Conservation (phyloP, 2,113 vertebrate species). For the human (Homo sapiens) region DNA sequence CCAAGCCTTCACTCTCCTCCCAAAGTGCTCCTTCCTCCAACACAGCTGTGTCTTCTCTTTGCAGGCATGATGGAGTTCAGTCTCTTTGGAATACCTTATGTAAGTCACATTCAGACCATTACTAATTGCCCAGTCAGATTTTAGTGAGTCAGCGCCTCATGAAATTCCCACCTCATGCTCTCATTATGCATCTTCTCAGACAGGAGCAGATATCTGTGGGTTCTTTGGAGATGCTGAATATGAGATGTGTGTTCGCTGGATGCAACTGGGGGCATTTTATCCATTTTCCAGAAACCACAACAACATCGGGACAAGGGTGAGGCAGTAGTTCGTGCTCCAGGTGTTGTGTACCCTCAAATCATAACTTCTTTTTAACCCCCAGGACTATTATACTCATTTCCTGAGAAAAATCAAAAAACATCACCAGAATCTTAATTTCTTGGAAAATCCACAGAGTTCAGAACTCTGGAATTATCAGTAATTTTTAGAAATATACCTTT, state of each 20-base stretch:
- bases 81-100: constrained; percentile 94
- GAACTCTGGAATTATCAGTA: background rate
- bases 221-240: constrained; percentile 87
- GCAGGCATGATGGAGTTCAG: constrained; percentile 98
- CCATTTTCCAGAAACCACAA: constrained; percentile 94
- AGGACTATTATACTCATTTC: background rate
- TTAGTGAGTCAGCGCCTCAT: background rate
- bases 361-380: background rate
- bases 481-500: background rate
- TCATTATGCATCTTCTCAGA: constrained; percentile 83
- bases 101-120: constrained; percentile 79
- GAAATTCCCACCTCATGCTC: background rate
- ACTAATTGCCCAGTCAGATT: background rate
- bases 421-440: background rate
- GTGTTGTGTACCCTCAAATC: background rate
- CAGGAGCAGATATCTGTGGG: constrained; percentile 95
- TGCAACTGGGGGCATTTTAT: constrained; percentile 94
- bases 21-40: background rate
- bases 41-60: constrained; percentile 36
- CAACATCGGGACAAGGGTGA: constrained; percentile 83
- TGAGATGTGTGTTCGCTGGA: constrained; percentile 93
- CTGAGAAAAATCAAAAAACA: background rate
- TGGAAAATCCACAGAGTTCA: background rate
- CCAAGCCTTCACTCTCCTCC: background rate
- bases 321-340: constrained; percentile 10